phyloP scores from a whole-genome alignment of 2,888 invertebrate genomes.

The Octonoba sinensis region DNA sequence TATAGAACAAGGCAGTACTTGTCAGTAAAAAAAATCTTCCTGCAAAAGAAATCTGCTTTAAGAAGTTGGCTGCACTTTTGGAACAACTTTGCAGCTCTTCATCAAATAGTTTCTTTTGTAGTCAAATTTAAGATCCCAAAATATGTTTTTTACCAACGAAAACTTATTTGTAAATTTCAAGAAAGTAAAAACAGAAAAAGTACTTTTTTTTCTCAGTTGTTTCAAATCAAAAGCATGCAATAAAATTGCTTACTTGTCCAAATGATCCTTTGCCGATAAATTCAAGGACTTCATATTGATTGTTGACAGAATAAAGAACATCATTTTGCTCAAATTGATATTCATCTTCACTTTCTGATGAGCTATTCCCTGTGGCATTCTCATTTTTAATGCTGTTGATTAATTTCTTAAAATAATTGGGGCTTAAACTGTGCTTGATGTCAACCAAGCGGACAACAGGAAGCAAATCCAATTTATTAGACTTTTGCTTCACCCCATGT shows the following conservation, averaged over 20 bases:
- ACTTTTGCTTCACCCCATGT: slow-evolving; percentile 71
- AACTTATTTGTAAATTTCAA: no score
- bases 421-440: slow-evolving; percentile 38
- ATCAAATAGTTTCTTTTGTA: no score
- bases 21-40: no score
- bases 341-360: slow-evolving; percentile 93
- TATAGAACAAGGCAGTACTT: no score
- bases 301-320: slow-evolving; percentile 92
- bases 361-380: slow-evolving; percentile 76
- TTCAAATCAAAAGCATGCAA: no score
- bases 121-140: no score
- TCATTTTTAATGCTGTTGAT: slow-evolving; percentile 47
- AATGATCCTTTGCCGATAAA: slow-evolving; percentile 99
- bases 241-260: slow-evolving; percentile 77
- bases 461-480: slow-evolving; percentile 68
- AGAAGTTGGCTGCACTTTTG: no score
- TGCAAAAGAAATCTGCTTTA: no score
- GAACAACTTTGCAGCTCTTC: no score
- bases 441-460: slow-evolving; percentile 63
- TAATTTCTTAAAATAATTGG: slow-evolving; percentile 61
- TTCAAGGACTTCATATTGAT: slow-evolving; percentile 94
- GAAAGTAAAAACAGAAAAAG: no score
- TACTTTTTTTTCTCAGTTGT: no score
- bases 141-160: no score
- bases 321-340: slow-evolving; percentile 99